Percentiles rank a stretch among this genome's conserved stretches.
These are phyloP conservation scores for Gymnocypris eckloni DNA, from an alignment of 2,797 vertebrate species.

Conservation along the genomic window DNA sequence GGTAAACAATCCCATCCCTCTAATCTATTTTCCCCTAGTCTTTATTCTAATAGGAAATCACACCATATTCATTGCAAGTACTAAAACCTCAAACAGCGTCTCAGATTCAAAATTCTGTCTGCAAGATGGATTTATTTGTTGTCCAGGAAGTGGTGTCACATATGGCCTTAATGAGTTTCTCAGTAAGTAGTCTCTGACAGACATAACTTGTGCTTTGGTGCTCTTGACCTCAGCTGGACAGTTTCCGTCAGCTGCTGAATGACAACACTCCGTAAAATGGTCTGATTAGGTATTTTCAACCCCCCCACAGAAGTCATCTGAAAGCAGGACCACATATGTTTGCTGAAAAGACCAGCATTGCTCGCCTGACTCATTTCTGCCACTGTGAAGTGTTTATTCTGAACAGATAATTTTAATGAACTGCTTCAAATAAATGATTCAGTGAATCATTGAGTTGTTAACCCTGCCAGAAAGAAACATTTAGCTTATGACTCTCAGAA, in stretches of 20 bases:
- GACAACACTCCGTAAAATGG: constrained; percentile 52
- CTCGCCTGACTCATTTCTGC: constrained; percentile 18
- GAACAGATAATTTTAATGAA: neutral
- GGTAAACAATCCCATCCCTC: neutral
- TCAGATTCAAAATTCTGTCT: neutral
- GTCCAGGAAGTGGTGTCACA: constrained; percentile 52
- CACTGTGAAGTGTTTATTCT: constrained; percentile 17
- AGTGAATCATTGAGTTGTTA: constrained; percentile 7
- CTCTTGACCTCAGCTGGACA: constrained; percentile 59
- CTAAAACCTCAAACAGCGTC: constrained; percentile 20
- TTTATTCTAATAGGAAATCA: constrained; percentile 8
- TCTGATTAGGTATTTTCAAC: constrained; percentile 23
- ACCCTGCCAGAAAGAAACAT: neutral
- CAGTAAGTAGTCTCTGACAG: constrained; percentile 58
- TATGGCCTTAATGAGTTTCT: constrained; percentile 60
- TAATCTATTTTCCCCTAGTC: neutral
- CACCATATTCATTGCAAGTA: neutral
- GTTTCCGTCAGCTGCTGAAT: constrained; percentile 57
- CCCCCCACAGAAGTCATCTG: constrained; percentile 29
- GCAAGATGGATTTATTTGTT: constrained; percentile 28
- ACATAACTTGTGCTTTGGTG: constrained; percentile 51
- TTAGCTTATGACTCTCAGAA: neutral
- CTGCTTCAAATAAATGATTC: neutral
- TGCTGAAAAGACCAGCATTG: constrained; percentile 4
- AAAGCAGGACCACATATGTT: constrained; percentile 39